Percentiles rank a stretch among this genome's conserved stretches.
Conservation (phyloP, 1,140 invertebrate genomes). For the Agrypnia vestita region DNA sequence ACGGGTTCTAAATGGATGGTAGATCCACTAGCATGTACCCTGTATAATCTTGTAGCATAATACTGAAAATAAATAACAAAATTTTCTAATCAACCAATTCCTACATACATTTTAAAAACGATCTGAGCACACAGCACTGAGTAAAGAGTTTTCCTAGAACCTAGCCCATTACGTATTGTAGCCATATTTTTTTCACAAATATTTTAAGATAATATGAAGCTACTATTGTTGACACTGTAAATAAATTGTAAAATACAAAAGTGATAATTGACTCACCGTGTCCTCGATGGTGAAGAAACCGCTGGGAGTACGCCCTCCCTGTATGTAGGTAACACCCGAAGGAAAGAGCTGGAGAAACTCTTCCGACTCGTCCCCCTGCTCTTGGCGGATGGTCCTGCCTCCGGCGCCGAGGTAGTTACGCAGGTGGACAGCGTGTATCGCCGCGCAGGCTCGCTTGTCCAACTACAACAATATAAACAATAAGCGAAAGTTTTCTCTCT, state of each 20-base stretch:
- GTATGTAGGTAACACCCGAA: slow-evolving; percentile 94
- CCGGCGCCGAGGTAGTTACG: slow-evolving; percentile 96
- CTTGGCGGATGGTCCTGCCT: slow-evolving; percentile 97
- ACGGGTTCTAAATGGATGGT: slow-evolving; percentile 96
- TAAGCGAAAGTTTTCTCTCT: too few relatives aligned
- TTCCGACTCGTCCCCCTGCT: slow-evolving; percentile 96
- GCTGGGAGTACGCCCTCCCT: slow-evolving; percentile 95
- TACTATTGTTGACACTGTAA: too few relatives aligned
- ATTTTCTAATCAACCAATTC: neutral
- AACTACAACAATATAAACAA: slow-evolving; percentile 73
- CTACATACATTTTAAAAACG: too few relatives aligned
- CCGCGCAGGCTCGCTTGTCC: slow-evolving; percentile 98
- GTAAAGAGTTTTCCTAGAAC: too few relatives aligned
- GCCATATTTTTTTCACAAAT: too few relatives aligned
- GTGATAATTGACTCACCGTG: slow-evolving; percentile 72
- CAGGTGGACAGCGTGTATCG: slow-evolving; percentile 99
- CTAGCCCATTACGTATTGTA: too few relatives aligned
- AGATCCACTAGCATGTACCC: slow-evolving; percentile 90
- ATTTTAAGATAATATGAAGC: too few relatives aligned
- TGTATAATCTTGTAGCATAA: slow-evolving; percentile 88
- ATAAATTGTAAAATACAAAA: too few relatives aligned
- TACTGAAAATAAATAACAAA: slow-evolving; percentile 74
- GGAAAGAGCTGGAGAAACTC: slow-evolving; percentile 97
- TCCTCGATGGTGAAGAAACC: slow-evolving; percentile 99
- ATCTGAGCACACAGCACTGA: too few relatives aligned